phyloP scores from a whole-genome alignment of 2,797 vertebrate species.

The Sus cebifrons region DNA sequence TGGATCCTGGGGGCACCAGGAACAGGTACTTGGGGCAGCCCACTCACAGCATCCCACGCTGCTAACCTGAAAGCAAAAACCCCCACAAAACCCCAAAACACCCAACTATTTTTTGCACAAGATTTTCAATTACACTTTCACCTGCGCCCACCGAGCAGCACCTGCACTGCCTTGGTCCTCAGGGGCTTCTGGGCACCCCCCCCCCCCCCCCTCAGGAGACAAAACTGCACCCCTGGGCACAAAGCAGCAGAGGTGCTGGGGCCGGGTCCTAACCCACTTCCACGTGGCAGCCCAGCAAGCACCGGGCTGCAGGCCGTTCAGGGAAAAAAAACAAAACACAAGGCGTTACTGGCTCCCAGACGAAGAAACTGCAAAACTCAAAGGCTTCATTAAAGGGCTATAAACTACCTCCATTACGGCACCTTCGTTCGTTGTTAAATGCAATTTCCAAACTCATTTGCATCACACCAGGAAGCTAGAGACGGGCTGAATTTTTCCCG shows the following conservation, averaged over 20 bases:
- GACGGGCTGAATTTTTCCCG: neutral
- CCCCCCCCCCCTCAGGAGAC: neutral
- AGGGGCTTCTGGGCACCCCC: neutral
- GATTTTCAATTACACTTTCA: neutral
- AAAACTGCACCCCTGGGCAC: no score
- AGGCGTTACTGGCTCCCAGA: neutral
- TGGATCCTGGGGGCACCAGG: neutral
- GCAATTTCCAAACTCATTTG: neutral
- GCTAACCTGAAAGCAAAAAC: neutral
- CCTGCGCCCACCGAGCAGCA: neutral
- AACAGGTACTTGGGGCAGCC: no score
- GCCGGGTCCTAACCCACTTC: no score
- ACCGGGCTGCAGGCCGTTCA: neutral
- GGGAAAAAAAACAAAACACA: neutral
- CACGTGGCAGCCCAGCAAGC: neutral
- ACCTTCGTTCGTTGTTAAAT: accelerated
- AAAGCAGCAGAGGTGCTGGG: neutral
- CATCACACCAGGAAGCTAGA: neutral
- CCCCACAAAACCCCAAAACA: neutral
- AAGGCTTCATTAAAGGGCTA: neutral
- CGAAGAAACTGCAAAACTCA: neutral
- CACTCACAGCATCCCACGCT: neutral
- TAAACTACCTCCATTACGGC: accelerated
- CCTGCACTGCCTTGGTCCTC: neutral
- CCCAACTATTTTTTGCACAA: neutral